Conservation (phyloP, 1,140 invertebrate species). For the Habropoda laboriosa region DNA sequence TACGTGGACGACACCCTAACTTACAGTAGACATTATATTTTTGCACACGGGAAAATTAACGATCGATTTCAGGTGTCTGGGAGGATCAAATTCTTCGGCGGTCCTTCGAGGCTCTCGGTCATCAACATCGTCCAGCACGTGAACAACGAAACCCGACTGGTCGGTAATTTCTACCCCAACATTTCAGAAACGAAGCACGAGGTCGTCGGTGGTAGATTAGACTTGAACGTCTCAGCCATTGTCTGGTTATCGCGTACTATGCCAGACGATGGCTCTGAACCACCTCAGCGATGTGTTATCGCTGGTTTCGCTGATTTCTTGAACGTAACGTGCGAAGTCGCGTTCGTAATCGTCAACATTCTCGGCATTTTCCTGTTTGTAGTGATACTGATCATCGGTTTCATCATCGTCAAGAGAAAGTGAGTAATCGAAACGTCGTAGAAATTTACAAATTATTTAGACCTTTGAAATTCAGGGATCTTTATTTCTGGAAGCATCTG, state of each 20-base stretch:
- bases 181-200: constrained; percentile 74
- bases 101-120: constrained; percentile 86
- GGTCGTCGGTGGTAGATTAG: constrained; percentile 79
- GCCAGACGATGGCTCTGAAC: constrained; percentile 87
- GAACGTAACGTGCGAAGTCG: constrained; percentile 87
- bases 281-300: constrained; percentile 84
- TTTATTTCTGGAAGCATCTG: too few species aligned
- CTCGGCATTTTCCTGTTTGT: constrained; percentile 86
- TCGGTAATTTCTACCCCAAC: constrained; percentile 86
- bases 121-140: constrained; percentile 89
- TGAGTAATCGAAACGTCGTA: constrained; percentile 66
- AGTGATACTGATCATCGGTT: constrained; percentile 83
- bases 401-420: constrained; percentile 87
- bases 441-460: background rate
- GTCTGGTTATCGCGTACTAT: constrained; percentile 85
- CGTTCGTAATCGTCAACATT: constrained; percentile 87
- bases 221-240: constrained; percentile 83
- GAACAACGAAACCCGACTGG: constrained; percentile 80
- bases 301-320: constrained; percentile 86
- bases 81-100: constrained; percentile 86
- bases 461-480: too few species aligned
- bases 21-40: too few species aligned
- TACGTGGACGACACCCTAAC: too few species aligned
- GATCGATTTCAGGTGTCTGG: constrained; percentile 85
- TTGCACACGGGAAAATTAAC: background rate